Conservation (phyloP, 1,140 invertebrate genomes). For the Teleogryllus occipitalis region DNA sequence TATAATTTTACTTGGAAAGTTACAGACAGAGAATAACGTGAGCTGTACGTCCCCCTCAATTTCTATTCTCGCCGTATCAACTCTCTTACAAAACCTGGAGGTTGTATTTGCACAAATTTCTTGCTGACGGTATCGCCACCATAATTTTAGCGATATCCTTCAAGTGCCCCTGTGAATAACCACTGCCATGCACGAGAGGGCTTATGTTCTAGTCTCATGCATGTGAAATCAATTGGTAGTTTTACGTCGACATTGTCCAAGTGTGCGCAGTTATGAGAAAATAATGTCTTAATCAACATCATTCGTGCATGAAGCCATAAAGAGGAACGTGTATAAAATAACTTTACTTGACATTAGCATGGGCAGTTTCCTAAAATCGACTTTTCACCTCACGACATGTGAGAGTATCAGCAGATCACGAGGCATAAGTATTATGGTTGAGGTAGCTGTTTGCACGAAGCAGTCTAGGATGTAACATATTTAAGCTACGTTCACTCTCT, state of each 20-base stretch:
- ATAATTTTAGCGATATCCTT: too few relatives aligned
- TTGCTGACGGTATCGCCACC: too few relatives aligned
- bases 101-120: too few relatives aligned
- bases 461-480: too few relatives aligned
- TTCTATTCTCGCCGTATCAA: too few relatives aligned
- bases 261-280: not conserved
- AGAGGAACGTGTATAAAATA: not conserved
- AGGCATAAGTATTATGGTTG: not conserved
- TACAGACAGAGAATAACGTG: too few relatives aligned
- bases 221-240: not conserved
- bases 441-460: not conserved
- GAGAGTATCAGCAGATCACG: not conserved
- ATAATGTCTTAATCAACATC: not conserved
- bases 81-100: too few relatives aligned
- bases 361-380: not conserved
- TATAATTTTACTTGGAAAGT: too few relatives aligned
- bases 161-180: too few relatives aligned
- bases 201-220: not conserved
- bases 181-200: too few relatives aligned
- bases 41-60: too few relatives aligned
- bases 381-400: not conserved
- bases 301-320: not conserved
- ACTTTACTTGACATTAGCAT: not conserved
- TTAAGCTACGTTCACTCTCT: too few relatives aligned
- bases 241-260: not conserved